phyloP scores from a whole-genome alignment of 2,113 vertebrate genomes.

The Chauna torquata region DNA sequence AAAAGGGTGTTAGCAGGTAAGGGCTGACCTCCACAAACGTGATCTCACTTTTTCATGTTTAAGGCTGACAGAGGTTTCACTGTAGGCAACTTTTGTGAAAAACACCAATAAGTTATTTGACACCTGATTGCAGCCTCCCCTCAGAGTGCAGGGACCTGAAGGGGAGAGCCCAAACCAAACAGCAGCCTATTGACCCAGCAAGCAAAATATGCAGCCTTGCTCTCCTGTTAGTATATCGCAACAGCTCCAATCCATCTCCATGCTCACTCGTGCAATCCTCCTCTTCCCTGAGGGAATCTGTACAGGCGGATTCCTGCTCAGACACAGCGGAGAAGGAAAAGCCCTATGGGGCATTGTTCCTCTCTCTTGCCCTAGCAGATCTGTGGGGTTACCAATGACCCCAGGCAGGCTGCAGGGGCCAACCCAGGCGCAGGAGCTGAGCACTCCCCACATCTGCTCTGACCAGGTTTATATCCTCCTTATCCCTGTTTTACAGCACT shows the following conservation, averaged over 20 bases:
- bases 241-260: not conserved
- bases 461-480: not conserved
- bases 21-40: not conserved
- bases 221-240: not conserved
- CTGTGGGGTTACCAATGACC: not conserved
- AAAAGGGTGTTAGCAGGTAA: not conserved
- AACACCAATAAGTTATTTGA: not conserved
- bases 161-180: not conserved
- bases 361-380: not conserved
- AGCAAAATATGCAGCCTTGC: not conserved
- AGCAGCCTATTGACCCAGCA: not conserved
- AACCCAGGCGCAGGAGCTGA: not conserved
- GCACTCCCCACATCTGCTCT: fast-evolving
- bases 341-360: not conserved
- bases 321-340: not conserved
- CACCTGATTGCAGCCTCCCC: not conserved
- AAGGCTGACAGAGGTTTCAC: not conserved
- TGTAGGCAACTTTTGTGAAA: not conserved
- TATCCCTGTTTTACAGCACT: not conserved
- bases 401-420: not conserved
- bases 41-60: not conserved
- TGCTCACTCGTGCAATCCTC: not conserved
- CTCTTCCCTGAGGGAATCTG: not conserved
- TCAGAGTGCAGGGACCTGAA: not conserved
- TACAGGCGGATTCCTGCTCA: not conserved